Conservation (phyloP, 2,113 vertebrate species). For the Gopherus evgoodei region DNA sequence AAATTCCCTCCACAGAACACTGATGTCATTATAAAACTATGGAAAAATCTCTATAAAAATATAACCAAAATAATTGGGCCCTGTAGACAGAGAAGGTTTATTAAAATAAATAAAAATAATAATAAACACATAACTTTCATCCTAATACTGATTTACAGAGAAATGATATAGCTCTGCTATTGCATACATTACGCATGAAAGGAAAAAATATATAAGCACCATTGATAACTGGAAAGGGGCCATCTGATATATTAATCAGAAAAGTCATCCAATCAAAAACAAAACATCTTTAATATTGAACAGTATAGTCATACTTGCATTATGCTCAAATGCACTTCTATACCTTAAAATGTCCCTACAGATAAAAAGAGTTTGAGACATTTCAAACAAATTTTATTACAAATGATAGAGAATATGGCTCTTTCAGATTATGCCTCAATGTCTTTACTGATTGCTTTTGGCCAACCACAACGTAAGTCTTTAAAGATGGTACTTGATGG, state of each 20-base stretch:
- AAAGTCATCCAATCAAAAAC: not conserved
- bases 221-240: not conserved
- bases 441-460: constrained; percentile 4
- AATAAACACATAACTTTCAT: constrained; percentile 35
- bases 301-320: not conserved
- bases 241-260: not conserved
- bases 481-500: not conserved
- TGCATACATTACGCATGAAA: not conserved
- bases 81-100: not conserved
- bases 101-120: constrained; percentile 56
- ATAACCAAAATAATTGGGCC: constrained; percentile 35
- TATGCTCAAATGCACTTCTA: not conserved
- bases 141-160: constrained; percentile 59
- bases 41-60: constrained; percentile 36
- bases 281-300: not conserved
- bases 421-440: not conserved
- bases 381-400: constrained; percentile 17
- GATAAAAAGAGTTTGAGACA: constrained; percentile 2
- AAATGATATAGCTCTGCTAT: not conserved
- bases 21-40: constrained; percentile 28
- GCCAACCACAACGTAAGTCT: not conserved
- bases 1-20: constrained; percentile 4
- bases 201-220: not conserved
- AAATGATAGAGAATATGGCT: not conserved
- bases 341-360: not conserved